phyloP scores from a whole-genome alignment of 2,797 vertebrate species.

The Coregonus sp. region DNA sequence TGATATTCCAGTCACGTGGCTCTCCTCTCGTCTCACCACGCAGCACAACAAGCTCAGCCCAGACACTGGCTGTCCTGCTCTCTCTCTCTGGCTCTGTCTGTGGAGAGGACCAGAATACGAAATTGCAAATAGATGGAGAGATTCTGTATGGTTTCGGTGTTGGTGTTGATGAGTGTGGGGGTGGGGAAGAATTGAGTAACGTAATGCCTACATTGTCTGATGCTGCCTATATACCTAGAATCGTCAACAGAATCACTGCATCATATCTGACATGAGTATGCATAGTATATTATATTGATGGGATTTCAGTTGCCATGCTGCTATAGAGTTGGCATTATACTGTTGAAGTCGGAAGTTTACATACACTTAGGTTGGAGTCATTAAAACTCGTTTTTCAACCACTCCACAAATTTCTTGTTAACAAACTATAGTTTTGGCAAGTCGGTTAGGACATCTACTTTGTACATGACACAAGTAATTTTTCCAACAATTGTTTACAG shows the following conservation, averaged over 20 bases:
- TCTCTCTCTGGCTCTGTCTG: not conserved
- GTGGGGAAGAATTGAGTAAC: not conserved
- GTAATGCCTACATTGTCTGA: not conserved
- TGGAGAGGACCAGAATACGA: conserved; percentile 9
- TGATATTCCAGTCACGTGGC: conserved; percentile 61
- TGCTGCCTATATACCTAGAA: not conserved
- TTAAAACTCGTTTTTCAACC: too few relatives aligned
- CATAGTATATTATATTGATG: not conserved
- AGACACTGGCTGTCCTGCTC: not conserved
- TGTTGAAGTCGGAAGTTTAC: too few relatives aligned
- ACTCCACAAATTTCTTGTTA: too few relatives aligned
- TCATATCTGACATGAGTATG: not conserved
- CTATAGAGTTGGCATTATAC: not conserved
- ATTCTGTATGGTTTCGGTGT: not conserved
- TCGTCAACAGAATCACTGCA: not conserved
- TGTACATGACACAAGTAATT: too few relatives aligned
- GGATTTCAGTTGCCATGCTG: not conserved
- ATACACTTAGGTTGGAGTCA: too few relatives aligned
- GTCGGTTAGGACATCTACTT: too few relatives aligned
- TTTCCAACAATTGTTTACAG: too few relatives aligned
- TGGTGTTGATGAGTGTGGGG: not conserved
- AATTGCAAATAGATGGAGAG: not conserved
- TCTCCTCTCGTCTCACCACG: not conserved
- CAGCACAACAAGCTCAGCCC: conserved; percentile 1
- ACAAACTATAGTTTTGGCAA: too few relatives aligned